A percentile compares a stretch with the other conserved stretches of the same genome.
These are phyloP conservation scores for Paradoxurus hermaphroditus DNA, from an alignment of 2,113 vertebrate genomes.

Conservation along the genomic window DNA sequence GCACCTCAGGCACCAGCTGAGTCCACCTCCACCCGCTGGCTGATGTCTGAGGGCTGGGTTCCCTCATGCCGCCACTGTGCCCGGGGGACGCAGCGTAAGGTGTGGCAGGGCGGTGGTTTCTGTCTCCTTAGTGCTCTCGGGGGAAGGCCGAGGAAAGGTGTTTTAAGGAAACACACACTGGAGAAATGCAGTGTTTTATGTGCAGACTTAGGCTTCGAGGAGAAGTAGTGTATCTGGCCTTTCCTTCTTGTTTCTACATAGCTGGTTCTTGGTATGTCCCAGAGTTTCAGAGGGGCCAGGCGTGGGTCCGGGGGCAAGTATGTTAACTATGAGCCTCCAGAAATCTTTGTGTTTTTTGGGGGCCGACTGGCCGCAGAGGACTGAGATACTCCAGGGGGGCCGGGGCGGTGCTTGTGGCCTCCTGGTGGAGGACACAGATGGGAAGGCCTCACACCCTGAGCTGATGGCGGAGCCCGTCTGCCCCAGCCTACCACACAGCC, in stretches of 20 bases:
- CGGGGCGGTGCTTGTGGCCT: conserved; percentile 34
- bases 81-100: no score
- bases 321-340: not conserved
- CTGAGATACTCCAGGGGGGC: not conserved
- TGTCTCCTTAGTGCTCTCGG: not conserved
- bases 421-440: conserved; percentile 60
- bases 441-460: conserved; percentile 66
- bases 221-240: not conserved
- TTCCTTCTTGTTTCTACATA: not conserved
- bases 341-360: not conserved
- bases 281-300: not conserved
- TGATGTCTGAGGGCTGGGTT: not conserved
- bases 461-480: conserved; percentile 55
- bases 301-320: no score
- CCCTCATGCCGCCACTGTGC: not conserved
- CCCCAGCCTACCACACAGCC: conserved; percentile 33
- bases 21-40: accelerated
- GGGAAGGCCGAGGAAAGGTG: not conserved
- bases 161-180: not conserved
- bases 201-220: not conserved
- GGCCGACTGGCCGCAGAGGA: not conserved
- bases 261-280: not conserved
- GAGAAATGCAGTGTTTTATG: not conserved
- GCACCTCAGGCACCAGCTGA: not conserved
- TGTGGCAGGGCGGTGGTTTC: accelerated